A percentile compares a stretch with the other conserved stretches of the same genome.
Conservation (phyloP, 2,113 vertebrate genomes). For the Bos javanicus region DNA sequence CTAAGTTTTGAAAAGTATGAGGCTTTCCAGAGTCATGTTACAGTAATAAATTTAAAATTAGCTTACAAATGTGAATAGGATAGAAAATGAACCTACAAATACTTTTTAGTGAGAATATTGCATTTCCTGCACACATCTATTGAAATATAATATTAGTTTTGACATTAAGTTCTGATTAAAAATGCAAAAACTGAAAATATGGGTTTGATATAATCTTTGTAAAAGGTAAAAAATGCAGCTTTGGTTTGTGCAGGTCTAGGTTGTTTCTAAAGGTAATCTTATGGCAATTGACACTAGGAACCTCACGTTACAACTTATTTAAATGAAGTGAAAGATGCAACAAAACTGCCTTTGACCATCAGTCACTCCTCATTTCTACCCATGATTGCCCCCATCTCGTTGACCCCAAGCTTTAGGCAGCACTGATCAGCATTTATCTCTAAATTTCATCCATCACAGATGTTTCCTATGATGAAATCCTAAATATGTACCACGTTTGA, state of each 20-base stretch:
- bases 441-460: background rate
- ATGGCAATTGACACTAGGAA: background rate
- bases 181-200: background rate
- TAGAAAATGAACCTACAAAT: background rate
- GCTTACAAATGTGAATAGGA: background rate
- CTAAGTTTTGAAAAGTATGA: background rate
- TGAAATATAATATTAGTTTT: background rate
- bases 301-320: background rate
- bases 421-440: background rate
- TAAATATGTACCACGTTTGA: background rate
- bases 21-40: background rate
- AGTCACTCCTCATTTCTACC: background rate
- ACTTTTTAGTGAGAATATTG: background rate
- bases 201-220: background rate
- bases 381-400: fast-evolving
- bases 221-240: background rate
- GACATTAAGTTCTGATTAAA: background rate
- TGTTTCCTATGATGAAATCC: background rate
- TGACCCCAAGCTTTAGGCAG: fast-evolving
- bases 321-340: background rate
- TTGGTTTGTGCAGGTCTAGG: background rate
- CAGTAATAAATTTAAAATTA: background rate
- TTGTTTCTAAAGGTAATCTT: background rate
- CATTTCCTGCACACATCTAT: background rate
- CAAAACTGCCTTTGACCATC: background rate